Percentiles rank a stretch among this genome's conserved stretches.
These are phyloP conservation scores for Pteruthius melanotis DNA, from an alignment of 2,113 vertebrate species.

Conservation along the genomic window DNA sequence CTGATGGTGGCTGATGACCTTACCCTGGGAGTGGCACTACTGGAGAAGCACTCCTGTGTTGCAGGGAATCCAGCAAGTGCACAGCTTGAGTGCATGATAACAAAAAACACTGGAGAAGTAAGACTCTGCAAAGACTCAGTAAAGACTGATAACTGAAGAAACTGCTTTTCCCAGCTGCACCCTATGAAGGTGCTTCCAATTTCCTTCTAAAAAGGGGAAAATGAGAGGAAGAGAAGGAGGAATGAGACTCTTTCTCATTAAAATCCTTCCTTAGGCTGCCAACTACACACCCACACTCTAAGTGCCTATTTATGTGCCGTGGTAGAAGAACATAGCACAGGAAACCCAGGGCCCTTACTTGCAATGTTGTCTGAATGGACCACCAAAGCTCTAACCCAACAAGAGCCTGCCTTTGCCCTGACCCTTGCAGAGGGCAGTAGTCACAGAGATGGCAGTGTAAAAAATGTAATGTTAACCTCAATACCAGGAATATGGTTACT, in stretches of 20 bases:
- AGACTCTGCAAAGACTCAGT: background rate
- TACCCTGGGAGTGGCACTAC: fast-evolving
- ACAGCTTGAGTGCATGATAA: background rate
- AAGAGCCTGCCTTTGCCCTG: background rate
- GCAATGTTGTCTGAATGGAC: background rate
- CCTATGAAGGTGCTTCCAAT: background rate
- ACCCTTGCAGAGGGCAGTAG: background rate
- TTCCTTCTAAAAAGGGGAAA: background rate
- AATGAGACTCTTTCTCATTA: background rate
- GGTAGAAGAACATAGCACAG: background rate
- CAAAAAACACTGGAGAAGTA: background rate
- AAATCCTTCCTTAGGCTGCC: slow-evolving; percentile 26
- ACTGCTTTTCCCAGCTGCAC: background rate
- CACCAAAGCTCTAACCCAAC: background rate
- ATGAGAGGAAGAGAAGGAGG: background rate
- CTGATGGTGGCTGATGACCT: background rate
- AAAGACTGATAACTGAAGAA: background rate
- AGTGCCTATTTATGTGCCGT: background rate
- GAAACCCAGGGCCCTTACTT: background rate
- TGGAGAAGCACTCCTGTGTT: background rate
- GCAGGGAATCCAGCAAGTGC: background rate
- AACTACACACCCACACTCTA: background rate
- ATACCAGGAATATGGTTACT: background rate
- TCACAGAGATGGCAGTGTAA: background rate
- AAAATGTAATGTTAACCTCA: background rate